Evolutionary conservation across 1,140 invertebrate species (phyloP).

Genomic region (Andrena cerasifolii): DNA sequence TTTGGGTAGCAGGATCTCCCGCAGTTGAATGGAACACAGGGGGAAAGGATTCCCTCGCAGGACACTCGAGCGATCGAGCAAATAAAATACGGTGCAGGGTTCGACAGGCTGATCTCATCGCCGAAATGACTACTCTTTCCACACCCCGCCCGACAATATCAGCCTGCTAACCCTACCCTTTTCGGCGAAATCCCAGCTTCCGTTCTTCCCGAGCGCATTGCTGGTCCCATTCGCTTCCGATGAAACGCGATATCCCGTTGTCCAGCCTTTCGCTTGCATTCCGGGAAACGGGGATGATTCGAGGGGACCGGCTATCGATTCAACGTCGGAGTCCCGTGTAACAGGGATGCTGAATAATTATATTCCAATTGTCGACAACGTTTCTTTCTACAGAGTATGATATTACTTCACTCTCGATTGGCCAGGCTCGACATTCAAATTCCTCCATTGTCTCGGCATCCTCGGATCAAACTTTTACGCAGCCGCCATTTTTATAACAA

Average conservation of each 20-base stretch:
- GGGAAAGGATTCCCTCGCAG: conserved; percentile 28
- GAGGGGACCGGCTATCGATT: background rate
- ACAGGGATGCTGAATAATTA: too few species aligned
- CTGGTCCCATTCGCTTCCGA: background rate
- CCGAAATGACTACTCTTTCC: conserved; percentile 84
- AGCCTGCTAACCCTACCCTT: conserved; percentile 84
- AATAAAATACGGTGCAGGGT: conserved; percentile 78
- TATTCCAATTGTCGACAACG: background rate
- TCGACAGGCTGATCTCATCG: conserved; percentile 88
- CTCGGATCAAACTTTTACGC: background rate
- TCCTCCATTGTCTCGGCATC: background rate
- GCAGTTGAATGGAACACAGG: background rate
- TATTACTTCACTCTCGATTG: background rate
- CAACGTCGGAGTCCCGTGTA: too few species aligned
- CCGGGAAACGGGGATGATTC: background rate
- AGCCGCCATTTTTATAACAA: too few species aligned
- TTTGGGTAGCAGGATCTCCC: background rate
- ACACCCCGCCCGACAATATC: conserved; percentile 85
- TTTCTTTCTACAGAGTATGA: background rate
- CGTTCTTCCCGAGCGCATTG: conserved; percentile 6
- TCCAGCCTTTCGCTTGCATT: background rate
- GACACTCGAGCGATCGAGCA: conserved; percentile 25
- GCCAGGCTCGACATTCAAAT: background rate
- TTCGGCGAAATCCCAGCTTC: conserved; percentile 44
- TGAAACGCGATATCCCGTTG: background rate